phyloP scores from a whole-genome alignment of 2,888 invertebrate genomes.

The Lysandra bellargus region DNA sequence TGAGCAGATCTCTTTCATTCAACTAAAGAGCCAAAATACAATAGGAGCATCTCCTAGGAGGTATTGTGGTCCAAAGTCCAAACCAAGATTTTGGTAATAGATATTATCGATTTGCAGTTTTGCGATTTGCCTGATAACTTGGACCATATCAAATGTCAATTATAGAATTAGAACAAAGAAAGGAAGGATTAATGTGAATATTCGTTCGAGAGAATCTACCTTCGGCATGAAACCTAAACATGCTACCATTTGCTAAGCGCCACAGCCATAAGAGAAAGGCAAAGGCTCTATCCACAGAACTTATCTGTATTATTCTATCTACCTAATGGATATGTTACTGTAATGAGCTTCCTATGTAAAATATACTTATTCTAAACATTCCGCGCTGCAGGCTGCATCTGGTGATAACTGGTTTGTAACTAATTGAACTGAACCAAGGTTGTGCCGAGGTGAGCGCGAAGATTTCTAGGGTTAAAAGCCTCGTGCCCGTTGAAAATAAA shows the following conservation, averaged over 20 bases:
- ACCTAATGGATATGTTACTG: background rate
- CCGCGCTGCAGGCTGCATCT: conserved; percentile 1
- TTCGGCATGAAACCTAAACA: background rate
- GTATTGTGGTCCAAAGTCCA: background rate
- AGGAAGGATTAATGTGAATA: background rate
- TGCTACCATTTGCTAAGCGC: background rate
- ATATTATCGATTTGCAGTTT: too few species aligned
- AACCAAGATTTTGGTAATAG: background rate
- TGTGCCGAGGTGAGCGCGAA: conserved; percentile 18
- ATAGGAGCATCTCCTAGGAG: too few species aligned
- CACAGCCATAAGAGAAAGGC: background rate
- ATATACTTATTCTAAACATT: background rate
- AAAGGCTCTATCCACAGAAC: background rate
- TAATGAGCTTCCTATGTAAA: background rate
- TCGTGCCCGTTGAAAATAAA: conserved; percentile 4
- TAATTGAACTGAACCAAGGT: conserved; percentile 23
- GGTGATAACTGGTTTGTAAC: conserved; percentile 22
- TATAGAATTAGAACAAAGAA: background rate
- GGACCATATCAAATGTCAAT: too few species aligned
- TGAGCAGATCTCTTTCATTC: too few species aligned
- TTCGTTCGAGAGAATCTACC: background rate
- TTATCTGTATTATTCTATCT: too few species aligned
- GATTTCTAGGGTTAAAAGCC: conserved; percentile 27
- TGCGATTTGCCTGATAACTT: background rate
- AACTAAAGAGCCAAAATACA: too few species aligned